Evolutionary conservation across 2,113 vertebrate genomes (phyloP).

Genomic region (Spea multiplicata): DNA sequence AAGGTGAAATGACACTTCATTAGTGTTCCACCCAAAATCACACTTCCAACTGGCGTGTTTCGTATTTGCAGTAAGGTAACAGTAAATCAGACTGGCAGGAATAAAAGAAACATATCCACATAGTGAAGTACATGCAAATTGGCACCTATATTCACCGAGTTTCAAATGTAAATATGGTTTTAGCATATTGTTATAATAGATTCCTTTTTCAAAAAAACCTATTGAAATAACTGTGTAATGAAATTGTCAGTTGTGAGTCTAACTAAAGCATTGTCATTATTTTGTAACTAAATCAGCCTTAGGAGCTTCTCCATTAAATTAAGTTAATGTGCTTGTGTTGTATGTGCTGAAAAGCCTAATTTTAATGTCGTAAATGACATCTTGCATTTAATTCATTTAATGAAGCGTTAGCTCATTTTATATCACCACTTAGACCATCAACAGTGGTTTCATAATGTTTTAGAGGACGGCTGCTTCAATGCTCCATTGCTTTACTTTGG

Average conservation of each 20-base stretch:
- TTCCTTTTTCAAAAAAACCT: not conserved
- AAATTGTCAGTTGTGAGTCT: not conserved
- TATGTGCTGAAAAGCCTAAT: not conserved
- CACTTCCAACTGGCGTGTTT: no score
- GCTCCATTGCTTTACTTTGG: not conserved
- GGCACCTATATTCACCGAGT: no score
- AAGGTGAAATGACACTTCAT: no score
- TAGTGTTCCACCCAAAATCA: no score
- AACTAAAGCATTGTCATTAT: not conserved
- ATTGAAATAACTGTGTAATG: not conserved
- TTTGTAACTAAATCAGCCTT: constrained; percentile 4
- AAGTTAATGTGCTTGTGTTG: not conserved
- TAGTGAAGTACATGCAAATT: no score
- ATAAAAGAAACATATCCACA: no score
- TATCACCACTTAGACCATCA: not conserved
- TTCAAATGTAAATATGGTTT: no score
- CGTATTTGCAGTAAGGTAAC: no score
- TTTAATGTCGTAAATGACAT: not conserved
- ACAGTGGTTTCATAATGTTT: not conserved
- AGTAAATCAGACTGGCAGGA: no score
- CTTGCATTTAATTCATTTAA: not conserved
- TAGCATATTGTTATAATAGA: no score
- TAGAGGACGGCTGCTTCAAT: not conserved
- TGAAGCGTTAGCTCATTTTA: not conserved
- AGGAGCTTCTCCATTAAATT: not conserved